Evolutionary conservation across 2,113 vertebrate species (phyloP).

Genomic region (Gavia stellata): DNA sequence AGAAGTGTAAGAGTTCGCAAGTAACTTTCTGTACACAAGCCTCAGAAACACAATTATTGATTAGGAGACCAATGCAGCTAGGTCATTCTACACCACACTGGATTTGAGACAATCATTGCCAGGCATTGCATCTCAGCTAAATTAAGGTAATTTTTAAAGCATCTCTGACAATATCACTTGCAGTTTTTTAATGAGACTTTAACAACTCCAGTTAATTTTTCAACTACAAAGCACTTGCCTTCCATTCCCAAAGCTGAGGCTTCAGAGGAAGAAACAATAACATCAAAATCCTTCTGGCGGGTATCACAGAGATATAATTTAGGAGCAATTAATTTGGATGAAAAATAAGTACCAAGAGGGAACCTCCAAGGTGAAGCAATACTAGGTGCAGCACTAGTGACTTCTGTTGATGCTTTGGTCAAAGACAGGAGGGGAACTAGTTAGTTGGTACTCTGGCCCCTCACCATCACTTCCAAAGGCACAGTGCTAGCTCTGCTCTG

Average conservation of each 20-base stretch:
- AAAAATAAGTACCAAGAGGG: neutral
- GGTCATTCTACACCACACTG: too few species aligned
- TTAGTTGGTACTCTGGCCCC: neutral
- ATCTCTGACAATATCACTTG: neutral
- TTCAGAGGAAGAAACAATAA: neutral
- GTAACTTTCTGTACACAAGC: neutral
- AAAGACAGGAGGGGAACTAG: neutral
- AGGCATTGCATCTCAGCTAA: neutral
- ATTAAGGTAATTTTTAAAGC: neutral
- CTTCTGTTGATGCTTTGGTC: neutral
- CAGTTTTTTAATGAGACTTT: neutral
- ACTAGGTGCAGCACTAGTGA: fast-evolving
- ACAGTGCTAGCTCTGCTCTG: neutral
- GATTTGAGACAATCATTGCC: neutral
- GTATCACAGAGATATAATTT: neutral
- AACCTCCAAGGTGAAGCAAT: neutral
- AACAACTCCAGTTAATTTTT: neutral
- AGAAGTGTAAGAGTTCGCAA: neutral
- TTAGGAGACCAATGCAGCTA: neutral
- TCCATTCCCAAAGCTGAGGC: neutral
- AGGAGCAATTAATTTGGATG: neutral
- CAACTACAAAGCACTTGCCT: neutral
- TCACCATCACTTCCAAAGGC: neutral
- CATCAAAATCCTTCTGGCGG: neutral
- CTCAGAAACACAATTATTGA: neutral